A percentile compares a stretch with the other conserved stretches of the same genome.
Evolutionary conservation across 2,888 invertebrate genomes (phyloP).

Genomic region (Nycteola revayana): DNA sequence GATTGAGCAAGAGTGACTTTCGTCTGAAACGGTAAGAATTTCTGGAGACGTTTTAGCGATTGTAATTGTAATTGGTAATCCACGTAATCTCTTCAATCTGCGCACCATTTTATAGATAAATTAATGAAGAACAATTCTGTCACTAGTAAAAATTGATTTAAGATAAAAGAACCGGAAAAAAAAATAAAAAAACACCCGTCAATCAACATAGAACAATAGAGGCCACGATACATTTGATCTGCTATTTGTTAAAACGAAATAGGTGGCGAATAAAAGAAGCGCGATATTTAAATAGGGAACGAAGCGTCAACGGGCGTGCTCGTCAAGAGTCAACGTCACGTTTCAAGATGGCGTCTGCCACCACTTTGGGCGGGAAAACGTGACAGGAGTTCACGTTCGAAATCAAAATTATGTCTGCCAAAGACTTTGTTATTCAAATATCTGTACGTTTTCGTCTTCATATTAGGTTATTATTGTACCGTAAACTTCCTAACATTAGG

Average conservation of each 20-base stretch:
- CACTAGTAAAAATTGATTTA: too few relatives aligned
- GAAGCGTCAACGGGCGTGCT: slow-evolving; percentile 54
- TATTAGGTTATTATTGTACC: slow-evolving; percentile 25
- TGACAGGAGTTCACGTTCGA: slow-evolving; percentile 52
- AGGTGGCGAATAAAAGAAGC: slow-evolving; percentile 59
- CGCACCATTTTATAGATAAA: too few relatives aligned
- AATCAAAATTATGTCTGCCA: slow-evolving; percentile 40
- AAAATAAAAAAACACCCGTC: too few relatives aligned
- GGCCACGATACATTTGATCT: slow-evolving; percentile 61
- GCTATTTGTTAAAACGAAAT: slow-evolving; percentile 48
- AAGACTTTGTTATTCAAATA: slow-evolving; percentile 34
- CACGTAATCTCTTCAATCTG: too few relatives aligned
- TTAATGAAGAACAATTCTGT: too few relatives aligned
- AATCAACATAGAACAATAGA: slow-evolving; percentile 54
- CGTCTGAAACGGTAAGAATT: too few relatives aligned
- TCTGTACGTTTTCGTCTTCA: slow-evolving; percentile 18
- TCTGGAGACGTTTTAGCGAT: too few relatives aligned
- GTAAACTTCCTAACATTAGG: too few relatives aligned
- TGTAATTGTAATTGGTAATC: too few relatives aligned
- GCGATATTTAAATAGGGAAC: slow-evolving; percentile 60
- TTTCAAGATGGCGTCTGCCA: slow-evolving; percentile 70
- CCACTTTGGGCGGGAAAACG: slow-evolving; percentile 65
- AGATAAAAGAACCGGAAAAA: too few relatives aligned
- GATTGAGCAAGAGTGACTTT: too few relatives aligned
- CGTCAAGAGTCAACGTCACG: slow-evolving; percentile 55